Conservation (phyloP, 2,888 invertebrate species). For the Molanna angustata region DNA sequence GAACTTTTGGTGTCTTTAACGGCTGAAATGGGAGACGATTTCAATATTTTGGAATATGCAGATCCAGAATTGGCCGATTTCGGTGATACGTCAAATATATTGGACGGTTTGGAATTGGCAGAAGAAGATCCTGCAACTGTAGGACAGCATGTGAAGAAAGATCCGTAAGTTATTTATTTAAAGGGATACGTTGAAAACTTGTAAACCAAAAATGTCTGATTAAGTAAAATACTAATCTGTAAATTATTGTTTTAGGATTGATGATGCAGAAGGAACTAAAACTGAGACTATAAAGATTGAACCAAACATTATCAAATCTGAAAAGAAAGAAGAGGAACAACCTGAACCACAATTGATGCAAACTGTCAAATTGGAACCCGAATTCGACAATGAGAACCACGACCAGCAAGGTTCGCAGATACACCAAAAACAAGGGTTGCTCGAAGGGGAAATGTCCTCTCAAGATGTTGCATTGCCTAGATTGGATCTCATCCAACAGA, state of each 20-base stretch:
- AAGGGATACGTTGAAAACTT: background rate
- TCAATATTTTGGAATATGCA: slow-evolving; percentile 93
- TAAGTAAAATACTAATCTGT: background rate
- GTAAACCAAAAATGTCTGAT: background rate
- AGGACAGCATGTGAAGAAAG: slow-evolving; percentile 58
- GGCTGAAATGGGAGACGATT: slow-evolving; percentile 91
- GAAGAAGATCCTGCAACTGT: slow-evolving; percentile 61
- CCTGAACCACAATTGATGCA: slow-evolving; percentile 16
- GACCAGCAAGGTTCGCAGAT: slow-evolving; percentile 9
- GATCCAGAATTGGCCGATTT: slow-evolving; percentile 88
- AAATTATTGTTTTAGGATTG: slow-evolving; percentile 21
- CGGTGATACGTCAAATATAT: slow-evolving; percentile 79
- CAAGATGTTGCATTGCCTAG: slow-evolving; percentile 24
- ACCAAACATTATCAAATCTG: slow-evolving; percentile 26
- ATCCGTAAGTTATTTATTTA: slow-evolving; percentile 34
- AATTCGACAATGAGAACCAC: slow-evolving; percentile 18
- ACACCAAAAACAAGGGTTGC: slow-evolving; percentile 11
- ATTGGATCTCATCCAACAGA: slow-evolving; percentile 23
- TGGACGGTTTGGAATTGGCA: slow-evolving; percentile 81
- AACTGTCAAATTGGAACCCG: slow-evolving; percentile 25
- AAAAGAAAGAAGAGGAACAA: slow-evolving; percentile 29
- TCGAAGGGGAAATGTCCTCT: slow-evolving; percentile 14
- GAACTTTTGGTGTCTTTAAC: slow-evolving; percentile 68
- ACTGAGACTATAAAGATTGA: slow-evolving; percentile 23
- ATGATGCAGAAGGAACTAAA: slow-evolving; percentile 22